Evolutionary conservation across 1,140 invertebrate species (phyloP), one percentile per base, ranked within the genome.

Genomic region (Drosophila sproati): DNA sequence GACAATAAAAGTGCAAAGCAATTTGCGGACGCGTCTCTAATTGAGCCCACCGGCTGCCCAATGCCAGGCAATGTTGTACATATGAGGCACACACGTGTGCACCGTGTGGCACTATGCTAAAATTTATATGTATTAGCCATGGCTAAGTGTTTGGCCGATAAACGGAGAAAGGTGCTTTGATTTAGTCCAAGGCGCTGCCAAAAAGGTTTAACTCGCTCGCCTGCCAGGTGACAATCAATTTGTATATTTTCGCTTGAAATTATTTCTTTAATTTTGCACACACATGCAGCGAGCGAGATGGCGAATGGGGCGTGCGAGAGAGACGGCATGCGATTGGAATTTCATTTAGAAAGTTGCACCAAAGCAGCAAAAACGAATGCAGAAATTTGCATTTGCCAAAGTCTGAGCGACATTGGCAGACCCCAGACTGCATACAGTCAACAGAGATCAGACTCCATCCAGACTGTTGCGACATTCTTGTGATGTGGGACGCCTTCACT

Each of bases 231-330:
- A 89, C 85, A 89, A 89, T 89, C 85, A 85, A 74, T 61, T 89
- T 78, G 78, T 78, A 78, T 85, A 88, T 88, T 81, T 88, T 76
- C 51, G 54, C 78, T 57, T 67, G 41, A 89, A 89, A 90, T 89
- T 90, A 89, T 89, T 89, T 89, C 74, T 72, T 89, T 89, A 89
- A 89, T 90, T 90, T 89, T 90, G 63, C 60, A 51, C 85, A 78
- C 80, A 89, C 71, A 72, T 73, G 66, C 62, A 61, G 62, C n/a
- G 57, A 12, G 56, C 69, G 52, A 39, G 39, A 70, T 6, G 29
- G 41, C n/a, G 47, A 35, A 32, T 43, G 35, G 28, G 31, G 29
- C 5, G 50, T 39, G 56, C 34, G 10, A 62, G 67, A 56, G 59
- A 66, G 48, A 57, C 57, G 54, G 34, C 47, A 66, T 70, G 76